phyloP scores from a whole-genome alignment of 2,888 invertebrate species.

The Heteropelma amictum region DNA sequence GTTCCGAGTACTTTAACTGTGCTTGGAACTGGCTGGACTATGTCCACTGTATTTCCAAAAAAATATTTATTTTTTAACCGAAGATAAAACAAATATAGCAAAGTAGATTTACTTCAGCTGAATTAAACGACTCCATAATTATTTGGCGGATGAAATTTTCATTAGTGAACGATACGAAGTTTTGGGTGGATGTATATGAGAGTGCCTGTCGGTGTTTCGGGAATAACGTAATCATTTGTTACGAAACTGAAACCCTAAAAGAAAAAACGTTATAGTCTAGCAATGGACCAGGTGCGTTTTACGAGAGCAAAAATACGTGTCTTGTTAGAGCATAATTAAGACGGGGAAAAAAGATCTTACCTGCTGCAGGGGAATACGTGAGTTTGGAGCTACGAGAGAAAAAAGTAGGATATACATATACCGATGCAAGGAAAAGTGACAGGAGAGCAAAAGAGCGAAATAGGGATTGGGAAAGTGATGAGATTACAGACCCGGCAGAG shows the following conservation, averaged over 20 bases:
- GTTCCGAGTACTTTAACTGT: no score
- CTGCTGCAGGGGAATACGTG: background rate
- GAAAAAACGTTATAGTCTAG: constrained; percentile 19
- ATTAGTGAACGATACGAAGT: background rate
- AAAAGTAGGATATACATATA: background rate
- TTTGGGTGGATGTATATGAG: background rate
- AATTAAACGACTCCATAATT: background rate
- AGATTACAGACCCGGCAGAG: constrained; percentile 23
- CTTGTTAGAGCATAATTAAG: constrained; percentile 54
- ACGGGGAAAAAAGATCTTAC: constrained; percentile 34
- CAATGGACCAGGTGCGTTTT: constrained; percentile 48
- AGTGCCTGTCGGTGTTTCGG: background rate
- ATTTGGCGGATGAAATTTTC: background rate
- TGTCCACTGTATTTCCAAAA: no score
- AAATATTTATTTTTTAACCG: no score
- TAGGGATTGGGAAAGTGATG: constrained; percentile 5
- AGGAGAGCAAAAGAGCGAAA: background rate
- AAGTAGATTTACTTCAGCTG: no score
- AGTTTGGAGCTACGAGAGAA: background rate
- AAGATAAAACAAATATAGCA: no score
- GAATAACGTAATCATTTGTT: constrained; percentile 5
- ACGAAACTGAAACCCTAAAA: constrained; percentile 2
- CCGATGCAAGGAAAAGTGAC: background rate
- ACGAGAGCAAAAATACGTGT: constrained; percentile 51
- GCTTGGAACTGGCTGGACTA: no score